Percentiles rank a stretch among this genome's conserved stretches.
Evolutionary conservation across 2,888 invertebrate genomes (phyloP).

Genomic region (Hipparchia sbordonii): DNA sequence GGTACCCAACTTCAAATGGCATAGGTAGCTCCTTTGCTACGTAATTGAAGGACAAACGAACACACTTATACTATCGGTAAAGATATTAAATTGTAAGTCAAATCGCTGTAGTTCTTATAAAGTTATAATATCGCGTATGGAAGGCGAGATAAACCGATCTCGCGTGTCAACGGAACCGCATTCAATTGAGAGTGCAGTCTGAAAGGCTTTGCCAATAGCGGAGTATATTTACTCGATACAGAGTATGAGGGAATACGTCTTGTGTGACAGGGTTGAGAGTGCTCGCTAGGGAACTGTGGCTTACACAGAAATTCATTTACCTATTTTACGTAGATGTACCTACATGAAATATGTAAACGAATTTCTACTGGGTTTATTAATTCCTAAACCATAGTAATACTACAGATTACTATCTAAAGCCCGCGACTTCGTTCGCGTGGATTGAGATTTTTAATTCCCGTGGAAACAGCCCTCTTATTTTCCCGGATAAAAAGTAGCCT

Average conservation of each 20-base stretch:
- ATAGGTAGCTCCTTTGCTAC: too few species aligned
- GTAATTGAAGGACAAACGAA: too few species aligned
- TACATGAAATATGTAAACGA: too few species aligned
- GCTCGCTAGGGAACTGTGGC: neutral
- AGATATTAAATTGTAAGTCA: neutral
- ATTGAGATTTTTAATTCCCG: too few species aligned
- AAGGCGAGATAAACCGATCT: conserved; percentile 33
- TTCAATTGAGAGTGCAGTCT: conserved; percentile 33
- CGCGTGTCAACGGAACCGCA: conserved; percentile 33
- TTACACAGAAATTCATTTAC: neutral
- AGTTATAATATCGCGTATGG: conserved; percentile 1
- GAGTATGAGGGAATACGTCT: conserved; percentile 23
- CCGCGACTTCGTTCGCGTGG: too few species aligned
- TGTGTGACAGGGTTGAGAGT: conserved; percentile 8
- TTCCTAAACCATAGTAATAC: too few species aligned
- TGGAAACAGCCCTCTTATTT: too few species aligned
- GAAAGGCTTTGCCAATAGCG: conserved; percentile 34
- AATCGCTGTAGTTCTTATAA: neutral
- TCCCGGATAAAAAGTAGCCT: too few species aligned
- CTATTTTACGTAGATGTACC: neutral
- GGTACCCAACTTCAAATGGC: too few species aligned
- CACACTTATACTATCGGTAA: too few species aligned
- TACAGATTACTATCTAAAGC: too few species aligned
- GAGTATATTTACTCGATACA: conserved; percentile 30
- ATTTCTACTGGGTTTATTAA: too few species aligned